Percentiles rank a stretch among this genome's conserved stretches.
phyloP scores from a whole-genome alignment of 2,113 vertebrate species.

The Chrysemys picta region DNA sequence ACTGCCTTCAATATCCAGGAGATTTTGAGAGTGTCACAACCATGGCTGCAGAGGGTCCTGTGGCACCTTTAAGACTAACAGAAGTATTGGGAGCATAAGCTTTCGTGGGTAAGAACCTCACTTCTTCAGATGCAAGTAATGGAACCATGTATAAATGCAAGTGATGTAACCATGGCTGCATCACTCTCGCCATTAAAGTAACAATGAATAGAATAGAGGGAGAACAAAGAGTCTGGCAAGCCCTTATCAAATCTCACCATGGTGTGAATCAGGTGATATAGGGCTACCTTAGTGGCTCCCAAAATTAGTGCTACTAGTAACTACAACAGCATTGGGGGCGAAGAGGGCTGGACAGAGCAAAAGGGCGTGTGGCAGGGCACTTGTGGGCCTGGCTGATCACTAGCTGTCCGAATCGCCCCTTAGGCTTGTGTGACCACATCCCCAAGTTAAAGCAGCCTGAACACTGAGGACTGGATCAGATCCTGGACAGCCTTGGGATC shows the following conservation, averaged over 20 bases:
- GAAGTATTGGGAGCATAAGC: too few relatives aligned
- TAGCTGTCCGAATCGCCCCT: neutral
- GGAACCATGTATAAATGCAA: too few relatives aligned
- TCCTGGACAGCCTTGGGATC: neutral
- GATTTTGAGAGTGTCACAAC: neutral
- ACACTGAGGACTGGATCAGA: neutral
- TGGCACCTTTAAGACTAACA: too few relatives aligned
- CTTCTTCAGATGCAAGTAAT: too few relatives aligned
- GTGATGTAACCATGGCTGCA: neutral
- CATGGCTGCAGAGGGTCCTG: too few relatives aligned
- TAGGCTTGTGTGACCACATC: neutral
- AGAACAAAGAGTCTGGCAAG: neutral
- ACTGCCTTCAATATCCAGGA: neutral
- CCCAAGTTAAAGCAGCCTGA: neutral
- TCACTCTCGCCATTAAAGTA: neutral
- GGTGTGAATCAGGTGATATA: neutral
- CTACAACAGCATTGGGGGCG: neutral
- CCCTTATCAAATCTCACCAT: neutral
- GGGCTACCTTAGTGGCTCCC: neutral
- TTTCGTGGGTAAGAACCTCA: too few relatives aligned
- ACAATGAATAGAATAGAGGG: neutral
- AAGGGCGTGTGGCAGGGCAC: neutral
- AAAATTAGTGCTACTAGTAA: neutral
- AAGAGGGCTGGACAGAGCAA: neutral
- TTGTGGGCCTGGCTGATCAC: neutral